These are phyloP conservation scores for Hecatera dysodea DNA, from an alignment of 2,888 invertebrate genomes.

Conservation along the genomic window DNA sequence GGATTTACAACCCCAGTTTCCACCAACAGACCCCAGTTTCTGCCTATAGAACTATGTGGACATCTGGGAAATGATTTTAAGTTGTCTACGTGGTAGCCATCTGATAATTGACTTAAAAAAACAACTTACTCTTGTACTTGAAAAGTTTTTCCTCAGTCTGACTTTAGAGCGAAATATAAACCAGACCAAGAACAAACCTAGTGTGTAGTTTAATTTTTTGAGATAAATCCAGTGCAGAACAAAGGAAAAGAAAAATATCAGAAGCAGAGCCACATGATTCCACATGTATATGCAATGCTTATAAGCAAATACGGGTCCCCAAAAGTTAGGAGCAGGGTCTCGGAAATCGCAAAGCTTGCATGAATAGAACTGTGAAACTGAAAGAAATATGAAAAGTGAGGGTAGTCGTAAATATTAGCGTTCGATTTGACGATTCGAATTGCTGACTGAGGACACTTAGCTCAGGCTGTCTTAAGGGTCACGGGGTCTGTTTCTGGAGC, in stretches of 20 bases:
- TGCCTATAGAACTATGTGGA: not conserved
- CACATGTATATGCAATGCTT: conserved; percentile 32
- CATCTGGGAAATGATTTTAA: not conserved
- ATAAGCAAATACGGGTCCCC: conserved; percentile 57
- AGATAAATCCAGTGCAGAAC: not conserved
- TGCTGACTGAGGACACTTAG: conserved; percentile 36
- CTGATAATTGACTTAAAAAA: not conserved
- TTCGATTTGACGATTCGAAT: conserved; percentile 46
- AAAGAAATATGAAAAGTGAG: conserved; percentile 63
- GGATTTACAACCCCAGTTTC: not conserved
- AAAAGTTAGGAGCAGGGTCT: conserved; percentile 55
- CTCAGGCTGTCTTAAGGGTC: conserved; percentile 34
- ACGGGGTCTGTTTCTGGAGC: not conserved
- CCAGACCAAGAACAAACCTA: not conserved
- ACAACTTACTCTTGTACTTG: too few relatives aligned
- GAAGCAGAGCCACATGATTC: not conserved
- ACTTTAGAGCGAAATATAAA: not conserved
- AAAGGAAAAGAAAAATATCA: not conserved
- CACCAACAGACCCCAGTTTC: too few relatives aligned
- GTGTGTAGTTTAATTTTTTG: too few relatives aligned
- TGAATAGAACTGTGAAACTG: conserved; percentile 59
- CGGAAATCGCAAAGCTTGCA: conserved; percentile 57
- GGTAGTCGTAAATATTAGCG: conserved; percentile 65
- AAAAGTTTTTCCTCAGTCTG: too few relatives aligned
- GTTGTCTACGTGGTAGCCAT: not conserved